Evolutionary conservation across 2,797 vertebrate genomes (phyloP).

Genomic region (Rhabdomys pumilio): DNA sequence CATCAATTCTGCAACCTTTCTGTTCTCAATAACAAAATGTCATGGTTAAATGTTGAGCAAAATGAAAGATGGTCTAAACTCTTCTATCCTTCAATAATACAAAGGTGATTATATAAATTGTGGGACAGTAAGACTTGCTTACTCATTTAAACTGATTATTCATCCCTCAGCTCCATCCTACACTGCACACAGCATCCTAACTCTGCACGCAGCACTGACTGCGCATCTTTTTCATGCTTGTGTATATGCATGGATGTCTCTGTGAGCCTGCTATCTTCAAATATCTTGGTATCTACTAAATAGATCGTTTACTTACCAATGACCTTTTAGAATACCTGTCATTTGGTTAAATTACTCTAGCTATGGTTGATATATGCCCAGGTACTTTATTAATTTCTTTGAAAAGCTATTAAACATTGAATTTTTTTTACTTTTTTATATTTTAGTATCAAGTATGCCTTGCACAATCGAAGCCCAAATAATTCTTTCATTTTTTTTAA

Average conservation of each 20-base stretch:
- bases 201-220: background rate
- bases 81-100: constrained; percentile 12
- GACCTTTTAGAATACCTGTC: background rate
- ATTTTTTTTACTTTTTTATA: background rate
- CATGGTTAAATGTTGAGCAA: constrained; percentile 21
- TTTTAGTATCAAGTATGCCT: background rate
- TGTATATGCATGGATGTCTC: background rate
- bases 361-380: constrained; percentile 89
- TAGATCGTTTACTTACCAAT: background rate
- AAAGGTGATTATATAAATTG: background rate
- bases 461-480: background rate
- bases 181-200: background rate
- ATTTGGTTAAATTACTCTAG: constrained; percentile 86
- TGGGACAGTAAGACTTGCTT: background rate
- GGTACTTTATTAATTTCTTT: constrained; percentile 90
- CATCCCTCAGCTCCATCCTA: background rate
- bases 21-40: constrained; percentile 8
- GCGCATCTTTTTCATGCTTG: background rate
- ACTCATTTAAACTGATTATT: constrained; percentile 33
- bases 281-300: background rate
- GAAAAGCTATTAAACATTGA: background rate
- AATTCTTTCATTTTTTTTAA: constrained; percentile 10
- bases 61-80: background rate
- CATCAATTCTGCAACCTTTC: background rate
- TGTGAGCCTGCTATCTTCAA: background rate